phyloP scores from a whole-genome alignment of 2,797 vertebrate species.

The Benthosema pterotum region DNA sequence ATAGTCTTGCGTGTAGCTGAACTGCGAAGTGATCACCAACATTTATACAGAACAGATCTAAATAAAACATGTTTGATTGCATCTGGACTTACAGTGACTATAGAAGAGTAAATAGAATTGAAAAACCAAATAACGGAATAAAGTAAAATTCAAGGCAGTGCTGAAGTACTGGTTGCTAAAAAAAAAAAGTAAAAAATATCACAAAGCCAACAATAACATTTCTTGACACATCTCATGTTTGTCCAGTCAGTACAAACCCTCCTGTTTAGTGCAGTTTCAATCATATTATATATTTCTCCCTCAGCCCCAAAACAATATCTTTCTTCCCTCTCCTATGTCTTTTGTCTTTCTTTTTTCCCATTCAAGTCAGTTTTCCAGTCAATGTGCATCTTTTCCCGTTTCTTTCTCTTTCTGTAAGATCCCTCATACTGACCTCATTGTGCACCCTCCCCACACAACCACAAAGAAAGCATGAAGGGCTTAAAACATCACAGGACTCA shows the following conservation, averaged over 20 bases:
- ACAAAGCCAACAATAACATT: constrained; percentile 81
- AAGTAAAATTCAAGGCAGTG: constrained; percentile 84
- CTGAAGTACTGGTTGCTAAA: constrained; percentile 83
- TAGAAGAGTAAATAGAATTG: constrained; percentile 80
- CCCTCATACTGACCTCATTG: constrained; percentile 75
- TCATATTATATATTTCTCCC: constrained; percentile 76
- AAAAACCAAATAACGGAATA: constrained; percentile 70
- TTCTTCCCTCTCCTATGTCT: constrained; percentile 57
- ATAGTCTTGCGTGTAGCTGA: constrained; percentile 78
- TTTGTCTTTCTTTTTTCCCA: constrained; percentile 70
- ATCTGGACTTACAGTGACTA: constrained; percentile 85
- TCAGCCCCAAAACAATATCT: constrained; percentile 68
- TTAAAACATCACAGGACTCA: constrained; percentile 80
- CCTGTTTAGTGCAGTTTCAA: constrained; percentile 82
- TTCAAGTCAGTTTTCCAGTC: constrained; percentile 82
- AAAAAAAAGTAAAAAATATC: constrained; percentile 82
- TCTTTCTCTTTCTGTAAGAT: constrained; percentile 66
- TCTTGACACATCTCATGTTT: constrained; percentile 78
- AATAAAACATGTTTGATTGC: constrained; percentile 78
- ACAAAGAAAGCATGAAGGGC: constrained; percentile 81
- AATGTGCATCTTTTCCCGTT: constrained; percentile 75
- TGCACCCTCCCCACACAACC: constrained; percentile 79
- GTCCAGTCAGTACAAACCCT: constrained; percentile 79
- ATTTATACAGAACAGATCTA: constrained; percentile 78
- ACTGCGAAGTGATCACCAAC: constrained; percentile 78